phyloP scores from a whole-genome alignment of 2,113 vertebrate genomes.

The Hepsetus odoe region DNA sequence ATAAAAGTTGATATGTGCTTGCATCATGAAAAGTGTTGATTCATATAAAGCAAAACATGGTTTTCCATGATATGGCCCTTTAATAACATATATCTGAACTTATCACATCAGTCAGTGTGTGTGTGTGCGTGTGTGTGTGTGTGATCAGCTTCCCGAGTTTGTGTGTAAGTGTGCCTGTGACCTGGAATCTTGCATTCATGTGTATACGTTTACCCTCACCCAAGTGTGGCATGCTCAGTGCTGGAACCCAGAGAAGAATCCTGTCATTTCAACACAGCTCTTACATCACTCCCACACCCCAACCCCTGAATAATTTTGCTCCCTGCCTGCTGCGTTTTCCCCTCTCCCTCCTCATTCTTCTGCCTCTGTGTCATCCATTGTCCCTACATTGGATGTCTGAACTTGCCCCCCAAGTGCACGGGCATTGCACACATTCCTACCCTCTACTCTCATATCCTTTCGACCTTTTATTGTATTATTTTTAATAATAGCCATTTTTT shows the following conservation, averaged over 20 bases:
- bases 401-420: neutral
- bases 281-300: slow-evolving; percentile 16
- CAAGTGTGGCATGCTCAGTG: slow-evolving; percentile 41
- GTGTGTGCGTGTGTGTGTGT: slow-evolving; percentile 17
- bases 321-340: neutral
- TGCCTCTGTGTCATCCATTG: slow-evolving; percentile 26
- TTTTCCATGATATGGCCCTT: too few relatives aligned
- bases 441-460: neutral
- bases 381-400: slow-evolving; percentile 8
- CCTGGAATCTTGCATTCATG: slow-evolving; percentile 25
- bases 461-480: too few relatives aligned
- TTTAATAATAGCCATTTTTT: neutral
- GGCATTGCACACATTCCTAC: slow-evolving; percentile 23
- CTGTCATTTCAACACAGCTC: slow-evolving; percentile 21
- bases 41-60: too few relatives aligned
- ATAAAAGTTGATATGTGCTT: too few relatives aligned
- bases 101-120: too few relatives aligned
- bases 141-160: neutral
- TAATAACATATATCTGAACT: too few relatives aligned
- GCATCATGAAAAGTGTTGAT: too few relatives aligned
- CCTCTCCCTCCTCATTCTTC: slow-evolving; percentile 19
- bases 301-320: neutral
- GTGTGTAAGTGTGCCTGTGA: slow-evolving; percentile 37
- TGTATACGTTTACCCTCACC: slow-evolving; percentile 48
- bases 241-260: slow-evolving; percentile 21